Evolutionary conservation across 2,888 invertebrate species (phyloP), one percentile per base, ranked within the genome.

Genomic region (Harpalus rufipes): DNA sequence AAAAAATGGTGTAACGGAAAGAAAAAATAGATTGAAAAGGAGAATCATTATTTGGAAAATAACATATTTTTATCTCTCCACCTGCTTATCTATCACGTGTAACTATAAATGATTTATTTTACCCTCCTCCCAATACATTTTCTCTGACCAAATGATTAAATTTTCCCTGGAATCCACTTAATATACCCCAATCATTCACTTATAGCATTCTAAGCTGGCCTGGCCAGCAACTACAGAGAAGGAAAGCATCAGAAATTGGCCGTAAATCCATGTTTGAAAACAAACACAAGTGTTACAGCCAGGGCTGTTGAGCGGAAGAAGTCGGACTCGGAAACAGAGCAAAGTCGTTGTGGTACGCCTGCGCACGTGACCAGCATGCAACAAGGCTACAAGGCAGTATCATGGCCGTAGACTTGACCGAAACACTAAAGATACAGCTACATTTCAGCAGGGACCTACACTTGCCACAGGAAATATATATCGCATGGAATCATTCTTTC

Each of bases 221-320:
- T n/a, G 18, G n/a, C 39, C 14, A 44, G 16, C 72, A 74, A 18
- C 21, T 7, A 21, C 18, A 74, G 44, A 5, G 10, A 63, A 81
- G n/a, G 39, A 61, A 44, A 81, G 41, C 32, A 59, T 59, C 56
- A 78, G 58, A 58, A 78, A 78, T 18, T 56, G 58, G 58, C 81
- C 63, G 81, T 81, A 81, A 81, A 81, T 81, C 65, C 81, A 81
- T 81, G 81, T 81, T 81, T 65, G 81, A 44, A 80, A 63, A 63
- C 80, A 59, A 63, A 80, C 78, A 58, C 78, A 78, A 78, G 58
- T 78, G 78, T 78, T 78, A 81, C 81, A 81, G 61, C 61, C 61
- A 16, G n/a, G 63, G n/a, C 18, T 41, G 25, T 58, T 14, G 14
- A 18, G 16, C 63, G 80, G 80, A 81, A 80, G 79, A 61, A 81